Base-by-base conservation (phyloP, 2,797 vertebrate genomes). In the Lates japonicus region DNA sequence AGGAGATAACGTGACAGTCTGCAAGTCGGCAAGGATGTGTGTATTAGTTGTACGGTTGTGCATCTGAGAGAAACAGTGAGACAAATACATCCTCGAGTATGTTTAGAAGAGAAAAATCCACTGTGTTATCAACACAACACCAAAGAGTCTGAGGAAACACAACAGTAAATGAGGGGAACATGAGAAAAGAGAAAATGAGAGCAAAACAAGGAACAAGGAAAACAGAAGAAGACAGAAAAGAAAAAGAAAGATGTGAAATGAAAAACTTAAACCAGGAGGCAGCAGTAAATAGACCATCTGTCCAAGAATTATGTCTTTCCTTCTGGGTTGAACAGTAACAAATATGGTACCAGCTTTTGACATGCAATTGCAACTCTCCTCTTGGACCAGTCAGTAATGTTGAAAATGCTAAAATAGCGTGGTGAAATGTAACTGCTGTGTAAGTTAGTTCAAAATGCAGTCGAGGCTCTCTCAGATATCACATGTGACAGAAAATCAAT, bases 1-100 rank as follows among this genome's bases (percentile, higher is more conserved):
- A 17, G 49, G 60, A 73, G 74, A 83, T 78, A 86, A 74, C 66
- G 48, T 62, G 80, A 61, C 41, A 20, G 10, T 65, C 31, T 76
- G 44, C n/a, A 55, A 72, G 70, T 49, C 29, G 41, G 20, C 46
- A 65, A 65, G 49, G n/a, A 16, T 48, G n/a, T 72, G 69, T 60
- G 39, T 54, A 51, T 42, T 60, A 75, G 78, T 77, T 69, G 44
- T 74, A 63, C 76, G 75, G 74, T 48, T 66, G 33, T 78, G 55
- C 46, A 62, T 70, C 48, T 58, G 25, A 68, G 13, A 41, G 14
- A 74, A 41, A 71, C 13, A 64, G 3, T 60, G 42, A 77, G 48
- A 67, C 8, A 39, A 37, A 74, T 19, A 2, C 8, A 39, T 33
- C 22, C 10, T 61, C 13, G 39, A 60, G 46, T 39, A 39, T 19